Evolutionary conservation across 2,888 invertebrate species (phyloP).

Genomic region (Plebejus anna): DNA sequence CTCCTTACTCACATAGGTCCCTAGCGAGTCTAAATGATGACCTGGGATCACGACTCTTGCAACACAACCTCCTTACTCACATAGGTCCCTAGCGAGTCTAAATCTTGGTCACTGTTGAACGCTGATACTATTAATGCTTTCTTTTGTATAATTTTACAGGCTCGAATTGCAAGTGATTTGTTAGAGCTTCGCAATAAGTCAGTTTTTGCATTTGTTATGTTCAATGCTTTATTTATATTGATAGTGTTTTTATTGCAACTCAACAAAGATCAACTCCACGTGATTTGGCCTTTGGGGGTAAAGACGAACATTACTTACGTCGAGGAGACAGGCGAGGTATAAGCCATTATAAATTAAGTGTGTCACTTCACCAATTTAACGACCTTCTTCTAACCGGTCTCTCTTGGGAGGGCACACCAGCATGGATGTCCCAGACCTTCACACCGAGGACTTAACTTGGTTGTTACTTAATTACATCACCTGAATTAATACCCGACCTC

Average conservation of each 20-base stretch:
- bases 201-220: slow-evolving; percentile 99
- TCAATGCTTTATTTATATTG: slow-evolving; percentile 99
- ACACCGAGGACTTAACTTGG: slow-evolving; percentile 65
- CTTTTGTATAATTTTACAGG: slow-evolving; percentile 84
- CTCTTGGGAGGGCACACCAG: slow-evolving; percentile 73
- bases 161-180: slow-evolving; percentile 92
- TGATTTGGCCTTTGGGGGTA: slow-evolving; percentile 97
- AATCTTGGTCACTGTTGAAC: slow-evolving; percentile 80
- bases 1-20: not conserved
- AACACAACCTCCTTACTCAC: not conserved
- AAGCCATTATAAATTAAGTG: slow-evolving; percentile 70
- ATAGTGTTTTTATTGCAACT: slow-evolving; percentile 99
- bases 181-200: slow-evolving; percentile 97
- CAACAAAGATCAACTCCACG: slow-evolving; percentile 98
- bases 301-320: slow-evolving; percentile 96
- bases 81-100: slow-evolving; percentile 37
- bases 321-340: slow-evolving; percentile 95
- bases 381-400: slow-evolving; percentile 77
- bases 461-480: slow-evolving; percentile 60
- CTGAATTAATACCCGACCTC: slow-evolving; percentile 54
- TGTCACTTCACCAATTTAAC: slow-evolving; percentile 77
- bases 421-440: slow-evolving; percentile 64
- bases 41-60: slow-evolving; percentile 39
- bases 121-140: slow-evolving; percentile 66
- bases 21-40: slow-evolving; percentile 59